A percentile compares a stretch with the other conserved stretches of the same genome.
Evolutionary conservation across 2,797 vertebrate genomes (phyloP).

Genomic region (Hypotaenidia okinawae): DNA sequence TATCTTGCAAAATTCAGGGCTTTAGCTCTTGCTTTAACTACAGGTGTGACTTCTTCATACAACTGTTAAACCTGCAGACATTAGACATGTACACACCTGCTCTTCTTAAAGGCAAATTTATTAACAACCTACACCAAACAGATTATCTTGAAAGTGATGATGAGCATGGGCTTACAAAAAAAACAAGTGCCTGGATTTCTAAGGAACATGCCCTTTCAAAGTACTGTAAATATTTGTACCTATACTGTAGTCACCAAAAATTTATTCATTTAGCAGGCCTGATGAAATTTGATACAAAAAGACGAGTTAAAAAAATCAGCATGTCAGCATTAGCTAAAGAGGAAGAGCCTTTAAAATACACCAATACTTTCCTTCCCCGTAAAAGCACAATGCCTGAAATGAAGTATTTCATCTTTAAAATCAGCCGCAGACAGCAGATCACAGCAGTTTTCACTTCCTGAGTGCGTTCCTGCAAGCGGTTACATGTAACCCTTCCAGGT

Average conservation of each 20-base stretch:
- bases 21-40: not conserved
- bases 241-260: not conserved
- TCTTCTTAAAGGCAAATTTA: not conserved
- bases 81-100: not conserved
- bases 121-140: not conserved
- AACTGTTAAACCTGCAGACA: not conserved
- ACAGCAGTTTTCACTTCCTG: not conserved
- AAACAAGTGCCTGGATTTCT: not conserved
- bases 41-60: not conserved
- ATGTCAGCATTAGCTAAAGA: fast-evolving
- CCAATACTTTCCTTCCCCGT: not conserved
- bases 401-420: not conserved
- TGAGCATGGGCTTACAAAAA: not conserved
- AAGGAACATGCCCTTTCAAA: not conserved
- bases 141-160: not conserved
- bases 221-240: not conserved
- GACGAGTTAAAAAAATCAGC: not conserved
- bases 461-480: not conserved
- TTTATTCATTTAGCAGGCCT: not conserved
- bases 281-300: not conserved
- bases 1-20: not conserved
- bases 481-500: not conserved
- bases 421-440: not conserved
- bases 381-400: not conserved
- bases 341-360: not conserved